Percentiles rank a stretch among this genome's conserved stretches.
Conservation (phyloP, 2,888 invertebrate genomes). For the Drosophila mercatorum region DNA sequence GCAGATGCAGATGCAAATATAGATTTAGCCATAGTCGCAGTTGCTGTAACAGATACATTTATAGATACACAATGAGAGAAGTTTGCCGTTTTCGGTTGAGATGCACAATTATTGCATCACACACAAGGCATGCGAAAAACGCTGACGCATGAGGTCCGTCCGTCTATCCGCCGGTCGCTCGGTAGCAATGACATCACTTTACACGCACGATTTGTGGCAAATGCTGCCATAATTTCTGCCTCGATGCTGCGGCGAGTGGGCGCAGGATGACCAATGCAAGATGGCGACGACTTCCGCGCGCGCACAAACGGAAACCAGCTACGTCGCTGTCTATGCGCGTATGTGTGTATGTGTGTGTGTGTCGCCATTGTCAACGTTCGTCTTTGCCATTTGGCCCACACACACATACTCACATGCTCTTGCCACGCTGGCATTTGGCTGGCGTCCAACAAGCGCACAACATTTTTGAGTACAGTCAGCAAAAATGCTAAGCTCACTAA, state of each 20-base stretch:
- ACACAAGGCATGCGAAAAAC: constrained; percentile 53
- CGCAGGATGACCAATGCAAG: constrained; percentile 79
- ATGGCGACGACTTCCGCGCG: constrained; percentile 76
- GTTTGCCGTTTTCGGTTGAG: background rate
- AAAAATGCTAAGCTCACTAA: constrained; percentile 54
- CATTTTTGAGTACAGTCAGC: constrained; percentile 77
- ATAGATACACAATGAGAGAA: constrained; percentile 18
- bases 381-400: constrained; percentile 60
- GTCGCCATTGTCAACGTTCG: constrained; percentile 67
- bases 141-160: constrained; percentile 68
- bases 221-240: constrained; percentile 78
- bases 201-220: constrained; percentile 80
- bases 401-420: constrained; percentile 20
- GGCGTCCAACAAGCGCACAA: constrained; percentile 62
- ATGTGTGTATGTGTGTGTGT: constrained; percentile 30
- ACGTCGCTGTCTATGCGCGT: constrained; percentile 41
- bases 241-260: constrained; percentile 69
- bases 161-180: background rate
- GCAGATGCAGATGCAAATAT: constrained; percentile 1
- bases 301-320: constrained; percentile 75
- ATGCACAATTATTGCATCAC: constrained; percentile 69
- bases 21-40: constrained; percentile 7
- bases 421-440: constrained; percentile 56
- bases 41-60: constrained; percentile 10
- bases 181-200: constrained; percentile 76